Conservation (phyloP, 2,797 vertebrate species). For the Phoxinus dragarum region DNA sequence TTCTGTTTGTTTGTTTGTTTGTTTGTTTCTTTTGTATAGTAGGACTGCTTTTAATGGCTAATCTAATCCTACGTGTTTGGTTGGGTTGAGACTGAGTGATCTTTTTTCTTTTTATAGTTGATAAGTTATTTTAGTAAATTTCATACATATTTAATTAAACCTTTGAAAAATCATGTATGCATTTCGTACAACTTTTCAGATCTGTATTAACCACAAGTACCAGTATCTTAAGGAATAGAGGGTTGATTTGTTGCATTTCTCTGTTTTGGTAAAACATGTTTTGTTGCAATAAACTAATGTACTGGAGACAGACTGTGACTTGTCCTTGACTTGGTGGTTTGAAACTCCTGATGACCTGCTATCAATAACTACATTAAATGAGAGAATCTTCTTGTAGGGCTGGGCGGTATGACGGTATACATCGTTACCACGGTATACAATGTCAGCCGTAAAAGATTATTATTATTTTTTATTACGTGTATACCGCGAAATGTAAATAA, state of each 20-base stretch:
- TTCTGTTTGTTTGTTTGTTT: conserved; percentile 61
- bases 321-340: not conserved
- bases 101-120: not conserved
- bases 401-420: not conserved
- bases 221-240: not conserved
- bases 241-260: conserved; percentile 21
- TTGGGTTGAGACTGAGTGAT: not conserved
- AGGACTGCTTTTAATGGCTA: conserved; percentile 13
- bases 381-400: not conserved
- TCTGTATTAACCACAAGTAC: not conserved
- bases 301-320: not conserved
- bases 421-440: too few species aligned
- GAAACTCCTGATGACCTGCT: not conserved
- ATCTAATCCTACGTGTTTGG: conserved; percentile 6
- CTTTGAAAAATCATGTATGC: conserved; percentile 9
- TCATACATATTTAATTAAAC: conserved; percentile 28
- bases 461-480: too few species aligned
- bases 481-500: not conserved
- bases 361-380: not conserved
- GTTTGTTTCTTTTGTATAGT: conserved; percentile 24
- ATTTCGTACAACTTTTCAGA: conserved; percentile 19
- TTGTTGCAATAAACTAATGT: conserved; percentile 46
- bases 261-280: conserved; percentile 8
- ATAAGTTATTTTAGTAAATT: conserved; percentile 38
- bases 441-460: not conserved